Conservation (phyloP, 2,888 invertebrate genomes). For the Nemurella pictetii region DNA sequence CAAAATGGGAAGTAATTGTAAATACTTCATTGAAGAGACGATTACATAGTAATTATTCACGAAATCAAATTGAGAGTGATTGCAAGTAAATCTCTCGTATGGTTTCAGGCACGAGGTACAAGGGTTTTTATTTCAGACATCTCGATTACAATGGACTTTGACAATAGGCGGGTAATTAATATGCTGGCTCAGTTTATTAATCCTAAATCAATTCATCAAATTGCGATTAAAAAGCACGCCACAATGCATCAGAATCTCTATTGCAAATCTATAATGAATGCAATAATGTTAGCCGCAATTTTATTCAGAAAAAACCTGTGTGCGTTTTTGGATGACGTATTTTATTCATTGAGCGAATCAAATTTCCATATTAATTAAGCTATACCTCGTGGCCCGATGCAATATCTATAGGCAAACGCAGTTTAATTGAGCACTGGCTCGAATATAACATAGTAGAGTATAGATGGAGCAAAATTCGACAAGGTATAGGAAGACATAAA, state of each 20-base stretch:
- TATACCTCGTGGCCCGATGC: not conserved
- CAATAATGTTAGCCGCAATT: not conserved
- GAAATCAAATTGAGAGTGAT: not conserved
- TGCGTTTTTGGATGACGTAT: not conserved
- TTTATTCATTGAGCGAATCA: not conserved
- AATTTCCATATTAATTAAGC: constrained; percentile 9
- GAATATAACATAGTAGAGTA: no score
- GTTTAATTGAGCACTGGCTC: no score
- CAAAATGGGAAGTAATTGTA: not conserved
- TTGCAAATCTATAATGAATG: not conserved
- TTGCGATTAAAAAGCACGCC: not conserved
- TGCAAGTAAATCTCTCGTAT: not conserved
- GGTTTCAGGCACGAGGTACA: not conserved
- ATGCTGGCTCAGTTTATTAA: not conserved
- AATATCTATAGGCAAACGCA: no score
- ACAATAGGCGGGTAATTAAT: not conserved
- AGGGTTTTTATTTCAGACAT: not conserved
- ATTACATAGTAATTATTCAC: not conserved
- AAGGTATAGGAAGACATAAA: not conserved
- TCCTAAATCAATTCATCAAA: not conserved
- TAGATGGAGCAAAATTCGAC: not conserved
- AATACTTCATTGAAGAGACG: not conserved
- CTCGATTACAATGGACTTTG: not conserved
- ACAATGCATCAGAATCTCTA: not conserved
- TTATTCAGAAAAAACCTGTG: not conserved